These are phyloP conservation scores for Papilio dardanus DNA, from an alignment of 1,140 invertebrate genomes.

Conservation along the genomic window DNA sequence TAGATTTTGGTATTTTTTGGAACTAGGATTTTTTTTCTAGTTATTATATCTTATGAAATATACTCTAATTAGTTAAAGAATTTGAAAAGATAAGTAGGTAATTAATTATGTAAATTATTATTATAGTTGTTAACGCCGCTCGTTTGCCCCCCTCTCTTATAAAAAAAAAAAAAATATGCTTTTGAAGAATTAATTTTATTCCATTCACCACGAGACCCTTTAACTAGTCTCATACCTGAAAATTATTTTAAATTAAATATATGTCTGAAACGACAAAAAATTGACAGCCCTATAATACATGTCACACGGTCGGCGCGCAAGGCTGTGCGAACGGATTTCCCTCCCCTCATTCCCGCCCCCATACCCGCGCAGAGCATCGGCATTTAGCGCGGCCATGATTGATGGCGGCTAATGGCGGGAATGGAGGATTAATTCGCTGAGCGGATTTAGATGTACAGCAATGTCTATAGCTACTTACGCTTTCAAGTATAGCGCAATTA, in stretches of 20 bases:
- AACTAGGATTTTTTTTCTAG: neutral
- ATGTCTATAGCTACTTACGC: neutral
- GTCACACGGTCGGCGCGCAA: slow-evolving; percentile 53
- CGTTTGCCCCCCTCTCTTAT: no score
- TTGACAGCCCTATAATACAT: slow-evolving; percentile 48
- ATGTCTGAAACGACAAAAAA: no score
- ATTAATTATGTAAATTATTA: no score
- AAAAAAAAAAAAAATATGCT: no score
- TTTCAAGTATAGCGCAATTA: slow-evolving; percentile 13
- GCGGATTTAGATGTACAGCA: slow-evolving; percentile 24
- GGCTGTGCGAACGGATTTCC: slow-evolving; percentile 49
- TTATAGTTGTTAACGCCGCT: no score
- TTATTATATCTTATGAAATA: no score
- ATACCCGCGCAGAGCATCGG: slow-evolving; percentile 32
- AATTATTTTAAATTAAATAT: no score
- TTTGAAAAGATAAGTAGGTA: no score
- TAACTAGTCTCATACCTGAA: no score
- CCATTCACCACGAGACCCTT: no score
- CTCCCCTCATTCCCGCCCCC: neutral
- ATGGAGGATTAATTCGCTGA: slow-evolving; percentile 46
- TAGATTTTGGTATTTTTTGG: neutral
- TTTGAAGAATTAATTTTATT: no score
- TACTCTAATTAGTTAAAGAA: no score
- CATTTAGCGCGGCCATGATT: slow-evolving; percentile 53
- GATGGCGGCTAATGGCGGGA: slow-evolving; percentile 56